Percentiles rank a stretch among this genome's conserved stretches.
phyloP scores from a whole-genome alignment of 1,140 invertebrate species.

The Triops longicaudatus region DNA sequence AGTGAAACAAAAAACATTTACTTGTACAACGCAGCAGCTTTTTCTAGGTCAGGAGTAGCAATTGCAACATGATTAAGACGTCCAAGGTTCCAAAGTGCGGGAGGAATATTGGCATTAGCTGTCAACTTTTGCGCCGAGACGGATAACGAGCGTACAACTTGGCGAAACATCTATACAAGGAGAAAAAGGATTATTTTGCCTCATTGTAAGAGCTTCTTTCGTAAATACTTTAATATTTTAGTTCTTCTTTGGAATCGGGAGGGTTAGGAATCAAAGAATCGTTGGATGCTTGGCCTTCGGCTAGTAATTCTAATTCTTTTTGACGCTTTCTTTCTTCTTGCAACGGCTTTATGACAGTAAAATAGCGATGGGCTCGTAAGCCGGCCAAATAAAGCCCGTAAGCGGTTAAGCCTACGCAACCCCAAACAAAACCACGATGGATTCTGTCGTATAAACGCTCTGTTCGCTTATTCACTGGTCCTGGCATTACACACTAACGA shows the following conservation, averaged over 20 bases:
- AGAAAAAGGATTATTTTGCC: background rate
- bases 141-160: background rate
- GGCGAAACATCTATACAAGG: background rate
- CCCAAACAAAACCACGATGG: slow-evolving; percentile 29
- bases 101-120: slow-evolving; percentile 27
- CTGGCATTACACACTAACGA: slow-evolving; percentile 23
- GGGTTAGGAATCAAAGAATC: slow-evolving; percentile 16
- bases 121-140: background rate
- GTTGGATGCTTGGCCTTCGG: slow-evolving; percentile 25
- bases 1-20: slow-evolving; percentile 24
- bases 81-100: slow-evolving; percentile 41
- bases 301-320: slow-evolving; percentile 24
- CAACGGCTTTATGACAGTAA: slow-evolving; percentile 30
- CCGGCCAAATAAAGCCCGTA: slow-evolving; percentile 30
- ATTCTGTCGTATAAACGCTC: slow-evolving; percentile 24
- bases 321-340: slow-evolving; percentile 24
- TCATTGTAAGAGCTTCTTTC: background rate
- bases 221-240: slow-evolving; percentile 21
- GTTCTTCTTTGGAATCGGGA: slow-evolving; percentile 19
- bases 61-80: slow-evolving; percentile 54
- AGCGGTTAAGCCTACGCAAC: slow-evolving; percentile 29
- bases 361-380: slow-evolving; percentile 28
- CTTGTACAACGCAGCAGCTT: slow-evolving; percentile 45
- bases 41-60: slow-evolving; percentile 48
- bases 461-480: background rate